Evolutionary conservation across 2,113 vertebrate genomes (phyloP).

Genomic region (Telmatochromis sp.): DNA sequence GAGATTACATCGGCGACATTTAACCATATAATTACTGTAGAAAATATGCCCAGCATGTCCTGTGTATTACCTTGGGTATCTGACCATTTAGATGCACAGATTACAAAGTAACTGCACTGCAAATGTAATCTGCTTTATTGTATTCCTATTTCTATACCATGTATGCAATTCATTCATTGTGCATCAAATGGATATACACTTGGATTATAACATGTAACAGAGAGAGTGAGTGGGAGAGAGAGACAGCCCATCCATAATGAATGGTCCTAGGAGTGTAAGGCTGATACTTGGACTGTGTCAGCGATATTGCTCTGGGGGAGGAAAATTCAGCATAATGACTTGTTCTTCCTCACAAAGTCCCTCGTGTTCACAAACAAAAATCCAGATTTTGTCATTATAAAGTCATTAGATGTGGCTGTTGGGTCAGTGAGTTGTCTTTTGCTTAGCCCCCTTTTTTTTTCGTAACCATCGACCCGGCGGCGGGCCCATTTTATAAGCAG

Average conservation of each 20-base stretch:
- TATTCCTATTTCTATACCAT: background rate
- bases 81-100: background rate
- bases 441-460: background rate
- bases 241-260: constrained; percentile 2
- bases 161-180: background rate
- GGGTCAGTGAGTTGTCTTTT: background rate
- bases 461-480: background rate
- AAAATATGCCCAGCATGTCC: constrained; percentile 32
- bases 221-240: background rate
- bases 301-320: background rate
- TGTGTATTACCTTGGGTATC: background rate
- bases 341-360: background rate
- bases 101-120: background rate
- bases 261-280: background rate
- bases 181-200: background rate
- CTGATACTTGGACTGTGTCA: background rate
- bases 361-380: background rate
- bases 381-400: background rate
- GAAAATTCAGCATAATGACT: background rate
- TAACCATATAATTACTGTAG: background rate
- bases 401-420: background rate
- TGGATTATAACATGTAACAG: background rate
- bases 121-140: background rate
- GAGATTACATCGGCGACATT: background rate
- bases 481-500: background rate